A percentile compares a stretch with the other conserved stretches of the same genome.
Conservation (phyloP, 2,888 invertebrate genomes). For the Dryadula phaetusa region DNA sequence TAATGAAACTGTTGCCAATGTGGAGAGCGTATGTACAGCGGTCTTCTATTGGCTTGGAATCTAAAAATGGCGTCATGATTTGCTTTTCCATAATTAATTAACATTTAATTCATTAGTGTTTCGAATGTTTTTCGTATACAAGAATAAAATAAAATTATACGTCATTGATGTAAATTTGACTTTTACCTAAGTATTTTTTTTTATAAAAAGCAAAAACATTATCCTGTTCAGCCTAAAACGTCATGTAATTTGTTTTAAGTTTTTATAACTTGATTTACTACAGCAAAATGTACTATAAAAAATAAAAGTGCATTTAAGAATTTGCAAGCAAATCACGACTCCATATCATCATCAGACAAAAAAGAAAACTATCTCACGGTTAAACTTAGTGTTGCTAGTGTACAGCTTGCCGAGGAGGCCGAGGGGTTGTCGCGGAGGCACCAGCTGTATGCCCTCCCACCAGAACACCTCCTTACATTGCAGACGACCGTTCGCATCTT, state of each 20-base stretch:
- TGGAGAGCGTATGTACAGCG: constrained; percentile 68
- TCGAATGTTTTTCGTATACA: background rate
- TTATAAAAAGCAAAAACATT: too few species aligned
- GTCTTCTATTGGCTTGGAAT: constrained; percentile 42
- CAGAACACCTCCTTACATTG: constrained; percentile 88
- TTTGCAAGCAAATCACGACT: constrained; percentile 19
- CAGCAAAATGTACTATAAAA: too few species aligned
- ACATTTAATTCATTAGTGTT: background rate
- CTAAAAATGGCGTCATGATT: constrained; percentile 39
- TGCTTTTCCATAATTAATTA: constrained; percentile 14
- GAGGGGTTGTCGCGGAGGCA: constrained; percentile 85
- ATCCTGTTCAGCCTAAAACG: background rate
- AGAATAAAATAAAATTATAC: background rate
- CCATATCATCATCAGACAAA: constrained; percentile 15
- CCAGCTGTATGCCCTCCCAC: constrained; percentile 89
- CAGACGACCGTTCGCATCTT: constrained; percentile 79
- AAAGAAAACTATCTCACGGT: constrained; percentile 66
- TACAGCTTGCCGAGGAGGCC: constrained; percentile 85
- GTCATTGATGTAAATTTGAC: too few species aligned
- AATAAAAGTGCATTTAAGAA: too few species aligned
- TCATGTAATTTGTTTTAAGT: too few species aligned
- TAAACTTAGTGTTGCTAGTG: constrained; percentile 79
- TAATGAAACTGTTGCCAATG: constrained; percentile 44
- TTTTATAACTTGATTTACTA: too few species aligned
- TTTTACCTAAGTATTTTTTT: too few species aligned